A percentile compares a stretch with the other conserved stretches of the same genome.
These are phyloP conservation scores for Syngnathoides biaculeatus DNA, from an alignment of 2,113 vertebrate genomes.

Conservation along the genomic window DNA sequence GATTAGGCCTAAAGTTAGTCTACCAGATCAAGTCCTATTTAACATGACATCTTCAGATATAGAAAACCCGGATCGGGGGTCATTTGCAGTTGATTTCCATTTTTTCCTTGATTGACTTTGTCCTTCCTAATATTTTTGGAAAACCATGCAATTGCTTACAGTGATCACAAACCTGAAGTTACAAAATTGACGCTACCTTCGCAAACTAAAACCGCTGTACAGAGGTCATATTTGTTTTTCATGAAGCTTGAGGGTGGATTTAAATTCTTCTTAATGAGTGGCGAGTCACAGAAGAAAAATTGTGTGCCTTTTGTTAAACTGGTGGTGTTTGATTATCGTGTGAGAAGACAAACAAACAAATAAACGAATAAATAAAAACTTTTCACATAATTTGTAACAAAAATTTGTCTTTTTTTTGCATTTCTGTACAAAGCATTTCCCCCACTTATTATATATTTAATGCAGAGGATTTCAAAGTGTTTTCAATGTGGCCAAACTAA, in stretches of 20 bases:
- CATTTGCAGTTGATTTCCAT: background rate
- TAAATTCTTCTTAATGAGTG: conserved; percentile 10
- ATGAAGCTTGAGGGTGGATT: conserved; percentile 8
- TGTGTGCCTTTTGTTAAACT: background rate
- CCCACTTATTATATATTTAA: background rate
- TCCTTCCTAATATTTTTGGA: conserved; percentile 8
- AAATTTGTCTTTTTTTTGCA: background rate
- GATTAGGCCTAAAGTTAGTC: conserved; percentile 79
- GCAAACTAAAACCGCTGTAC: background rate
- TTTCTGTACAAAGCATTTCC: background rate
- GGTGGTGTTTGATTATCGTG: conserved; percentile 6
- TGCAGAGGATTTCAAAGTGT: background rate
- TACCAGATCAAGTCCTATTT: conserved; percentile 73
- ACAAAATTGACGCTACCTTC: background rate
- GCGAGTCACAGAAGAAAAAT: conserved; percentile 4
- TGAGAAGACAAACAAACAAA: conserved; percentile 12
- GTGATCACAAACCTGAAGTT: conserved; percentile 1
- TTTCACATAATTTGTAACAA: conserved; percentile 1
- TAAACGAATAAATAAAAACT: no score
- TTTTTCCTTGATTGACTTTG: background rate
- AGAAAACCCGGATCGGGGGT: conserved; percentile 45
- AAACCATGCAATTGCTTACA: conserved; percentile 9
- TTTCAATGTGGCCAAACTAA: background rate
- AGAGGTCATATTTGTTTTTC: conserved; percentile 1
- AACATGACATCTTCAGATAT: conserved; percentile 73